Conservation (phyloP, 2,797 vertebrate genomes). For the Sciurus carolinensis region DNA sequence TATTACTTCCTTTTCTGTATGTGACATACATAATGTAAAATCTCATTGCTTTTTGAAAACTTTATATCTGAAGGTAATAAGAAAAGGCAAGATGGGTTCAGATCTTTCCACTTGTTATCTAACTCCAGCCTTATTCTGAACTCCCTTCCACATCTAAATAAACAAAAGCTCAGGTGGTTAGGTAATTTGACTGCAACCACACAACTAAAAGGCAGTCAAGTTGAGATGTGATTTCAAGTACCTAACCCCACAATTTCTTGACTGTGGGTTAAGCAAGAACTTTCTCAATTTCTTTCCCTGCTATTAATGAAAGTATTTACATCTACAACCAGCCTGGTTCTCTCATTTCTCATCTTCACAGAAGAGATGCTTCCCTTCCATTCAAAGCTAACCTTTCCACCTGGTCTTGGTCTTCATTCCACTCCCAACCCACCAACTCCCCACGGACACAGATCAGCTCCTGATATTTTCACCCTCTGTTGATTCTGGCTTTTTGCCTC, state of each 20-base stretch:
- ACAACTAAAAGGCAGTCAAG: not conserved
- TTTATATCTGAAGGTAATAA: not conserved
- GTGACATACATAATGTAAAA: not conserved
- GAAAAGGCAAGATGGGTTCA: not conserved
- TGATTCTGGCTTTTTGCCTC: not conserved
- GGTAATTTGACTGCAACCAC: not conserved
- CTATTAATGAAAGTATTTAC: not conserved
- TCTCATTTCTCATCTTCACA: not conserved
- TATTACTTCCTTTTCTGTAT: not conserved
- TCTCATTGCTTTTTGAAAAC: not conserved
- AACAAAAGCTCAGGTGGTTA: slow-evolving; percentile 18
- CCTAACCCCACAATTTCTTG: not conserved
- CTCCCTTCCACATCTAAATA: slow-evolving; percentile 34
- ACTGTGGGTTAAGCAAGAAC: not conserved
- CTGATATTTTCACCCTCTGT: not conserved
- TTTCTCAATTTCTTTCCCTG: slow-evolving; percentile 11
- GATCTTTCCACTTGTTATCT: not conserved
- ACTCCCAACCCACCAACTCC: not conserved
- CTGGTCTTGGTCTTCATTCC: not conserved
- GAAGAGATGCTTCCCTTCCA: not conserved
- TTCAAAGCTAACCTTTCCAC: not conserved
- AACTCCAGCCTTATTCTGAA: not conserved
- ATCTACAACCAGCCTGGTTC: not conserved
- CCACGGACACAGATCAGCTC: not conserved
- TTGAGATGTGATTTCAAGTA: not conserved